Evolutionary conservation across 2,113 vertebrate species (phyloP).

Genomic region (Tragelaphus scriptus): DNA sequence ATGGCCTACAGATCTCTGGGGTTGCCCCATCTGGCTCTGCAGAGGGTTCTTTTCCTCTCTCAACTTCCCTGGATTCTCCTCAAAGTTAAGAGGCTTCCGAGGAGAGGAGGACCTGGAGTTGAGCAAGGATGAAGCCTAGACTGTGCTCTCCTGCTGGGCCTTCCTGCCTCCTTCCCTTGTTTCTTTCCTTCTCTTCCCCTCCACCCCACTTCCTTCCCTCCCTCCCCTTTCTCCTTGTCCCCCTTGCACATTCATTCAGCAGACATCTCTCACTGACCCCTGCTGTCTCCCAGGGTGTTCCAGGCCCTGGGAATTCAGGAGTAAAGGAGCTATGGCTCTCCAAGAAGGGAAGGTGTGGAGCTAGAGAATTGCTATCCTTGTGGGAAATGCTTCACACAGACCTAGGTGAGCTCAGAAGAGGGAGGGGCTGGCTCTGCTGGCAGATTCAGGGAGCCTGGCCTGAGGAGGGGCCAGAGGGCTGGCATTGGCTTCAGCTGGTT

Average conservation of each 20-base stretch:
- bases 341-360: neutral
- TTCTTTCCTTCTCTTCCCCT: neutral
- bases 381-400: neutral
- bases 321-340: neutral
- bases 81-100: neutral
- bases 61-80: neutral
- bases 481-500: neutral
- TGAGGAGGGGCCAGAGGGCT: neutral
- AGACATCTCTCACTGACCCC: neutral
- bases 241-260: neutral
- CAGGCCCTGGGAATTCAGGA: neutral
- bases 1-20: neutral
- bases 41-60: neutral
- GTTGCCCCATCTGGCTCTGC: neutral
- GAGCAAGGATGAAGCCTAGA: neutral
- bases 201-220: too few species aligned
- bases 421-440: neutral
- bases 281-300: neutral
- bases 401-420: neutral
- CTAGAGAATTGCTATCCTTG: neutral
- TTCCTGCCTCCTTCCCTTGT: neutral
- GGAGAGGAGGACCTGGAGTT: neutral
- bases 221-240: neutral
- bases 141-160: neutral
- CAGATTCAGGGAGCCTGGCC: neutral